phyloP scores from a whole-genome alignment of 2,888 invertebrate genomes.

The Latrodectus elegans region DNA sequence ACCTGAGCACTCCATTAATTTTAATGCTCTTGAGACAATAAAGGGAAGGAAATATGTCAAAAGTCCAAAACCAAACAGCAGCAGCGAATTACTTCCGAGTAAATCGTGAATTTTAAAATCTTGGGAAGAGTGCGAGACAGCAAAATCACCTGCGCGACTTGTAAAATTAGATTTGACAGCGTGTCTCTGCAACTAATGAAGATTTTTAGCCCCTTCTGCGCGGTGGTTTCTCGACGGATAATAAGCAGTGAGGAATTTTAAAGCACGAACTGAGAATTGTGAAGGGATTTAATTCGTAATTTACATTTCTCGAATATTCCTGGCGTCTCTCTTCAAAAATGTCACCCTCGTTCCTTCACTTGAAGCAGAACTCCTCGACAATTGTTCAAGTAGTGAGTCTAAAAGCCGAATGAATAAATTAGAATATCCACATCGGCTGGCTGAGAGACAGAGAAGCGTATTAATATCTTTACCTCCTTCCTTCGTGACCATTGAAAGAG shows the following conservation, averaged over 20 bases:
- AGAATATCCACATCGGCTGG: slow-evolving; percentile 39
- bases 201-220: slow-evolving; percentile 11
- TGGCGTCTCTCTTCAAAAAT: slow-evolving; percentile 32
- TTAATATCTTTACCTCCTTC: slow-evolving; percentile 43
- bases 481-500: slow-evolving; percentile 18
- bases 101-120: slow-evolving; percentile 37
- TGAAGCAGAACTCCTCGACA: not conserved
- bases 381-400: slow-evolving; percentile 15
- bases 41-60: slow-evolving; percentile 37
- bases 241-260: slow-evolving; percentile 47
- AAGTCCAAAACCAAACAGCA: slow-evolving; percentile 33
- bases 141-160: slow-evolving; percentile 16
- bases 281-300: slow-evolving; percentile 52
- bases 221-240: not conserved
- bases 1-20: slow-evolving; percentile 48
- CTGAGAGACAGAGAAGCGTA: slow-evolving; percentile 18
- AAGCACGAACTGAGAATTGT: slow-evolving; percentile 47
- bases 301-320: slow-evolving; percentile 40
- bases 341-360: slow-evolving; percentile 11
- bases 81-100: not conserved
- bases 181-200: slow-evolving; percentile 42
- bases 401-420: slow-evolving; percentile 64
- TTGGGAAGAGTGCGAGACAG: not conserved
- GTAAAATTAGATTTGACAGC: slow-evolving; percentile 60
- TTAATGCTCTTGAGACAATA: slow-evolving; percentile 63